Conservation (phyloP, 2,113 vertebrate species). For the Corythornis madagascariensis region DNA sequence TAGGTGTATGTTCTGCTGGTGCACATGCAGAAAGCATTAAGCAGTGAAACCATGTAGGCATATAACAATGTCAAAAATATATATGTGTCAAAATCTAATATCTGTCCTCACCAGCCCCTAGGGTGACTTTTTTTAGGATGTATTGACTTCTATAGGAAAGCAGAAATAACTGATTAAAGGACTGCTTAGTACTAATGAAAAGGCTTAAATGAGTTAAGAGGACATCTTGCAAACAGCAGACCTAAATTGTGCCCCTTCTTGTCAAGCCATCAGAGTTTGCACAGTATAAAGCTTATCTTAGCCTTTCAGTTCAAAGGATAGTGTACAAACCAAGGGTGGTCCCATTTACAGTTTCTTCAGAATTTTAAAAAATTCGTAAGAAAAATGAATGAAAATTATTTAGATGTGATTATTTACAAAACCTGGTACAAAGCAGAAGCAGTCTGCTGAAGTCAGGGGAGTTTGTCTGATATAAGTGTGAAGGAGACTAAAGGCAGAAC, state of each 20-base stretch:
- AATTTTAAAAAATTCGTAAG: not conserved
- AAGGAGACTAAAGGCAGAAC: constrained; percentile 18
- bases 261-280: not conserved
- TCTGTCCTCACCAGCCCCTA: not conserved
- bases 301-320: not conserved
- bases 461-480: not conserved
- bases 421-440: not conserved
- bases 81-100: not conserved
- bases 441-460: not conserved
- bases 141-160: not conserved
- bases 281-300: not conserved
- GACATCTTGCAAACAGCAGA: not conserved
- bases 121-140: not conserved
- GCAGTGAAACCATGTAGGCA: not conserved
- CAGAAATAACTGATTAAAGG: not conserved
- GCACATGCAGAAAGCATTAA: not conserved
- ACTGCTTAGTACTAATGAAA: not conserved
- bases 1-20: accelerated
- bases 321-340: not conserved
- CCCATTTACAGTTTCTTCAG: not conserved
- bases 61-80: not conserved
- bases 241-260: not conserved
- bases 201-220: not conserved
- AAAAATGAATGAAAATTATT: not conserved
- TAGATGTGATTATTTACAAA: not conserved